phyloP scores from a whole-genome alignment of 30 jellyfish, hydroid and myxozoan species.

The Chrysaora quinquecirrha region DNA sequence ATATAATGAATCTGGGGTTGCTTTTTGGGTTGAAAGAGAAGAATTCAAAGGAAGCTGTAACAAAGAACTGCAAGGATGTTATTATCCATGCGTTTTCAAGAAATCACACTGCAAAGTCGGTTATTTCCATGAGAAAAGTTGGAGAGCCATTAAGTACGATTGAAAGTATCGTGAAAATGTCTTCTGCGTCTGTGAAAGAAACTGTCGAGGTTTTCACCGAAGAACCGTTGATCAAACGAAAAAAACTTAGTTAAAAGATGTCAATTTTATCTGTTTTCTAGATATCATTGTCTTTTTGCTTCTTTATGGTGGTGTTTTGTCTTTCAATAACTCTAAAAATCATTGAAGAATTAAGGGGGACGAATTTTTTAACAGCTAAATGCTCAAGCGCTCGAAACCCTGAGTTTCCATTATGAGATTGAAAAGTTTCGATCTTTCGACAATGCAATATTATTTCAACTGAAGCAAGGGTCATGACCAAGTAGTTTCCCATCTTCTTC shows the following conservation, averaged over 20 bases:
- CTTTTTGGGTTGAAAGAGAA: constrained; percentile 58
- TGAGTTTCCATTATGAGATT: too few species aligned
- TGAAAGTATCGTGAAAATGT: constrained; percentile 22
- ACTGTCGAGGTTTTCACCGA: background rate
- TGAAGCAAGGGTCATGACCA: too few species aligned
- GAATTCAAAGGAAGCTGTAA: constrained; percentile 17
- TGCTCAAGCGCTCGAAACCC: too few species aligned
- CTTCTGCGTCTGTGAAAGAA: background rate
- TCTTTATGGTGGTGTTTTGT: too few species aligned
- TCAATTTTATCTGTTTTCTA: background rate
- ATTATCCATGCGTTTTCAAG: constrained; percentile 69
- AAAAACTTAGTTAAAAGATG: background rate
- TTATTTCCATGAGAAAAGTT: constrained; percentile 37
- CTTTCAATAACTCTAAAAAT: too few species aligned
- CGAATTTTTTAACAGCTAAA: too few species aligned
- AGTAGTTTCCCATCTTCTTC: too few species aligned
- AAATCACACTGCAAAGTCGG: constrained; percentile 63
- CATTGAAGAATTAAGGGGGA: too few species aligned
- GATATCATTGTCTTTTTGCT: too few species aligned
- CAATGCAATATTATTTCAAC: too few species aligned
- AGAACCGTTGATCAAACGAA: background rate
- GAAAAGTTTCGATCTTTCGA: too few species aligned
- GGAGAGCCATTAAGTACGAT: constrained; percentile 36
- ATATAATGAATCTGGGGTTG: constrained; percentile 40
- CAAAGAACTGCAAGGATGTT: constrained; percentile 29